Evolutionary conservation across 2,113 vertebrate genomes (phyloP).

Genomic region (Rhodinocichla rosea): DNA sequence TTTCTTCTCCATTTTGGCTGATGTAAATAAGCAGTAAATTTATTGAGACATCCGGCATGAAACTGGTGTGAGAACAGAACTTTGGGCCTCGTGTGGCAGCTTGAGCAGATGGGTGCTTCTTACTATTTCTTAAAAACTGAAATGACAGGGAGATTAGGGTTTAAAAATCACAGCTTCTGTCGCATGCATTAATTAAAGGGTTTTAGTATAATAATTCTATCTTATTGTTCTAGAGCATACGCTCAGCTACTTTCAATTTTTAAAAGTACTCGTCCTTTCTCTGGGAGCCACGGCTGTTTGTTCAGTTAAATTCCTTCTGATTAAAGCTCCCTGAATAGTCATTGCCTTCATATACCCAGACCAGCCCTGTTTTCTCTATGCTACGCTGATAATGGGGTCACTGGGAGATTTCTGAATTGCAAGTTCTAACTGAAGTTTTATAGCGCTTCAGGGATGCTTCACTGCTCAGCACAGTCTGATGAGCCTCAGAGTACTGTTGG

Average conservation of each 20-base stretch:
- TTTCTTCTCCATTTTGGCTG: slow-evolving; percentile 54
- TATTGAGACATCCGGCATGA: slow-evolving; percentile 53
- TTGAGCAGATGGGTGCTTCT: slow-evolving; percentile 64
- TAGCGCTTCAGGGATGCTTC: background rate
- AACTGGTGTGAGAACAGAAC: slow-evolving; percentile 69
- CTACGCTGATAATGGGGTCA: slow-evolving; percentile 39
- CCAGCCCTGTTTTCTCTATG: slow-evolving; percentile 41
- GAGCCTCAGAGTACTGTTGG: background rate
- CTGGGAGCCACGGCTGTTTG: slow-evolving; percentile 30
- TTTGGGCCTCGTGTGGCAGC: slow-evolving; percentile 47
- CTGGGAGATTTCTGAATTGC: slow-evolving; percentile 47
- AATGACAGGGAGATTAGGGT: slow-evolving; percentile 64
- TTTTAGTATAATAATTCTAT: slow-evolving; percentile 46
- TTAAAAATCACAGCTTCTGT: slow-evolving; percentile 65
- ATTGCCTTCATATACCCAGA: background rate
- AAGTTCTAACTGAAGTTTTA: slow-evolving; percentile 34
- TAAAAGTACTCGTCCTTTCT: slow-evolving; percentile 15
- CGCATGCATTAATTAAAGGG: slow-evolving; percentile 60
- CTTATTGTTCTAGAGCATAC: slow-evolving; percentile 49
- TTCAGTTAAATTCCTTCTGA: slow-evolving; percentile 63
- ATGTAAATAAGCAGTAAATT: slow-evolving; percentile 64
- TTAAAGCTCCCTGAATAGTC: slow-evolving; percentile 54
- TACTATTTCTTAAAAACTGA: slow-evolving; percentile 66
- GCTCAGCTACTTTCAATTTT: slow-evolving; percentile 47
- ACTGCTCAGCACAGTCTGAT: background rate